Evolutionary conservation across 2,888 invertebrate species (phyloP), one percentile per base, ranked within the genome.

Genomic region (Margaritifera margaritifera): DNA sequence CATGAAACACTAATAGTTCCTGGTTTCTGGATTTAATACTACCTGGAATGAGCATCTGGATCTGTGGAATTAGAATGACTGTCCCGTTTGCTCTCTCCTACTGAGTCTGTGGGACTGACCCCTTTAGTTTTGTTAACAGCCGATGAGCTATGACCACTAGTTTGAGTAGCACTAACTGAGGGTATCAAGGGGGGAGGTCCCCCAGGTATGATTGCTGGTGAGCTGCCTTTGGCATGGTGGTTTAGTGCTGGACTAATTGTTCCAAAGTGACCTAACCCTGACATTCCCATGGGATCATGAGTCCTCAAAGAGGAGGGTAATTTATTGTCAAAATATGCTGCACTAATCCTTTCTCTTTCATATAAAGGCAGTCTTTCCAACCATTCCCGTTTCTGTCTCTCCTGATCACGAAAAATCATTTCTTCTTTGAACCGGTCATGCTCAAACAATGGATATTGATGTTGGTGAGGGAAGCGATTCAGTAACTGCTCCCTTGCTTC

Each of bases 141-240:
- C 11, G 85, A 84, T 8, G 86, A 83, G 62, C 80, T 80, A 66
- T 84, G 86, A 69, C 81, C 81, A 61, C 83, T 77, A 15, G 73
- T 66, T 50, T 77, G 75, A 51, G 79, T 68, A 60, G 84, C 79
- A 69, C 76, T 80, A n/a, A 80, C 81, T 56, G 85, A 84, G 54
- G 84, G 84, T 27, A 86, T 85, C 56, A 85, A 79, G 1, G 86
- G 86, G 6, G 86, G 86, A 6, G 85, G 86, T 3, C 81, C 83
- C 4, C 84, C 83, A 11, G 81, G 80, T 11, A 82, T 71, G 66
- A 78, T 74, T n/a, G 83, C 80, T 5, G 85, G 86, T 22, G 86
- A 85, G 54, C 80, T 81, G 22, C 80, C 80, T 64, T 84, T 86
- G 63, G 74, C 64, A 61, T 72, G 75, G 51, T 80, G 83, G 63